phyloP scores from a whole-genome alignment of 1,140 invertebrate genomes.

The Microplitis mediator region DNA sequence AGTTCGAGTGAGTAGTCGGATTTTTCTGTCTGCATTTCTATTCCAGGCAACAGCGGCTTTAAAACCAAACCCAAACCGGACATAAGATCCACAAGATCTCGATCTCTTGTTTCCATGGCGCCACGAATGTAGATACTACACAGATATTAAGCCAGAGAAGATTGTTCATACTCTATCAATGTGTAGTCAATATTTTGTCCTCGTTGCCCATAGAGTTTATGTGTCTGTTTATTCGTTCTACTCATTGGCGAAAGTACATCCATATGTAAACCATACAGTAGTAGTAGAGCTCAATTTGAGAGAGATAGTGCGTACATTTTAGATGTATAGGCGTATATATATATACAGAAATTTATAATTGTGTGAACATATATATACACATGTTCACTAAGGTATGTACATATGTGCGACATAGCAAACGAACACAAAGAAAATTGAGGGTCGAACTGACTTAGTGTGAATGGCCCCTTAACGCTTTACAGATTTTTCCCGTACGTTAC shows the following conservation, averaged over 20 bases:
- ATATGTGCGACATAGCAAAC: not conserved
- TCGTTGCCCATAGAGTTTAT: no score
- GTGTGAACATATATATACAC: not conserved
- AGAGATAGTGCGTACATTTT: no score
- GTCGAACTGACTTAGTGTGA: slow-evolving; percentile 10
- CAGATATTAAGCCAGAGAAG: not conserved
- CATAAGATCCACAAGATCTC: slow-evolving; percentile 13
- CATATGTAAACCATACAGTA: no score
- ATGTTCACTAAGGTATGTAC: not conserved
- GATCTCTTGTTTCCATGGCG: slow-evolving; percentile 18
- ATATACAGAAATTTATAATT: not conserved
- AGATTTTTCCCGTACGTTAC: slow-evolving; percentile 17
- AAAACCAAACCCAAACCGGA: not conserved
- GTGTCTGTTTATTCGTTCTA: no score
- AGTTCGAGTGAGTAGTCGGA: not conserved
- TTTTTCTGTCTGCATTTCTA: slow-evolving; percentile 19
- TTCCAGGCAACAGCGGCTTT: slow-evolving; percentile 17
- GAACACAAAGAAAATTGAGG: not conserved
- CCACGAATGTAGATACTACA: slow-evolving; percentile 6
- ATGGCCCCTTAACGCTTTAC: slow-evolving; percentile 25
- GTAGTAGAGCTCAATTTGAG: no score
- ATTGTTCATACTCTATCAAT: not conserved
- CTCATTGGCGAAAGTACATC: no score
- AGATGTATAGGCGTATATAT: no score
- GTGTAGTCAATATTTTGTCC: not conserved